A percentile compares a stretch with the other conserved stretches of the same genome.
Evolutionary conservation across 2,797 vertebrate genomes (phyloP).

Genomic region (Macropus fuliginosus): DNA sequence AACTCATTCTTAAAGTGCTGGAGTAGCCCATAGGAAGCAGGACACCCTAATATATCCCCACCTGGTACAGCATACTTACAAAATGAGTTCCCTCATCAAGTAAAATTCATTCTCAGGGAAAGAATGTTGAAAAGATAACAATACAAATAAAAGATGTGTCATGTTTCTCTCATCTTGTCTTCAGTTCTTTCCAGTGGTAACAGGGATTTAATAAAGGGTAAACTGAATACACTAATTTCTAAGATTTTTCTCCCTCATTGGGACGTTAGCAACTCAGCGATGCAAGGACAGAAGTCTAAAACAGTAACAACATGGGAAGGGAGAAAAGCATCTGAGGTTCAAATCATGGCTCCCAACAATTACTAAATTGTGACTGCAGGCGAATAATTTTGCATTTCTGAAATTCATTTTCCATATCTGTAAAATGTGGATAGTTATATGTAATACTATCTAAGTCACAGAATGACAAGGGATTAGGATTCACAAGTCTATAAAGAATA

Average conservation of each 20-base stretch:
- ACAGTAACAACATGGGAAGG: not conserved
- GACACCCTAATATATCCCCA: not conserved
- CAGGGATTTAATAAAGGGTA: not conserved
- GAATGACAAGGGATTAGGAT: not conserved
- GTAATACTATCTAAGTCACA: not conserved
- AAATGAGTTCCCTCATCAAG: not conserved
- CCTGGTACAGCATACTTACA: not conserved
- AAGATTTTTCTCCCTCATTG: not conserved
- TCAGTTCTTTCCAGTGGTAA: not conserved
- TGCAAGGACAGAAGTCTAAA: not conserved
- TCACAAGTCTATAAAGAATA: not conserved
- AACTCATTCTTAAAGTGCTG: not conserved
- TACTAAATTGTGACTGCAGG: not conserved
- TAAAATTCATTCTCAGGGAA: not conserved
- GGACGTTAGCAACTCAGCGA: not conserved
- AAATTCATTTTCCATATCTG: not conserved
- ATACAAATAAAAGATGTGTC: not conserved
- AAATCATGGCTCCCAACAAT: not conserved
- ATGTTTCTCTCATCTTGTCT: not conserved
- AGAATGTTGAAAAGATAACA: not conserved
- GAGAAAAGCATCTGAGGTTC: not conserved
- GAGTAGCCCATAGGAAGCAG: not conserved
- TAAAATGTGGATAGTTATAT: not conserved
- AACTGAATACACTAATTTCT: not conserved
- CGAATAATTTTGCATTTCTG: not conserved